A percentile compares a stretch with the other conserved stretches of the same genome.
phyloP scores from a whole-genome alignment of 1,140 invertebrate species.

The Anagrus nilaparvatae region DNA sequence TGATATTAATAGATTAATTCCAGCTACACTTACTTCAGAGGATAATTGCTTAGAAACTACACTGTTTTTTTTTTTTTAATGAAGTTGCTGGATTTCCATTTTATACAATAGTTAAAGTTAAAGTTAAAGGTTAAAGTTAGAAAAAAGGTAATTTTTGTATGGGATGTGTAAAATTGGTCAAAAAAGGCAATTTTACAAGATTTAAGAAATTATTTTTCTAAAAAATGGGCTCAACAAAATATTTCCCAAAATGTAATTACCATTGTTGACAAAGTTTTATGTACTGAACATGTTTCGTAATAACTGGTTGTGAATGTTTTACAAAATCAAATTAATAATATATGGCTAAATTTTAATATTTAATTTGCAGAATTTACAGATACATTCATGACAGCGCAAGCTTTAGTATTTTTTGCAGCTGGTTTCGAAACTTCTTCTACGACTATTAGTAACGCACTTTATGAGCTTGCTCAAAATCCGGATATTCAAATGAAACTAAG shows the following conservation, averaged over 20 bases:
- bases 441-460: slow-evolving; percentile 38
- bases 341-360: slow-evolving; percentile 6
- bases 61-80: too few species aligned
- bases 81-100: too few species aligned
- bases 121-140: too few species aligned
- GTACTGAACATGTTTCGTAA: too few species aligned
- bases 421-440: slow-evolving; percentile 50
- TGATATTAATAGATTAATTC: too few species aligned
- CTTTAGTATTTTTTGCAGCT: slow-evolving; percentile 42
- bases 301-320: too few species aligned
- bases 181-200: background rate
- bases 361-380: slow-evolving; percentile 28
- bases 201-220: background rate
- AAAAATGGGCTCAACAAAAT: slow-evolving; percentile 24
- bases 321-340: background rate
- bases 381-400: slow-evolving; percentile 28
- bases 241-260: slow-evolving; percentile 27
- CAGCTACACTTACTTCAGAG: too few species aligned
- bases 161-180: too few species aligned
- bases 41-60: too few species aligned
- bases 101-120: too few species aligned
- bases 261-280: too few species aligned
- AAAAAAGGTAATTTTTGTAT: too few species aligned
- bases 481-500: slow-evolving; percentile 42
- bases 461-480: slow-evolving; percentile 43